phyloP scores from a whole-genome alignment of 1,140 invertebrate species.

The Procambarus clarkii region DNA sequence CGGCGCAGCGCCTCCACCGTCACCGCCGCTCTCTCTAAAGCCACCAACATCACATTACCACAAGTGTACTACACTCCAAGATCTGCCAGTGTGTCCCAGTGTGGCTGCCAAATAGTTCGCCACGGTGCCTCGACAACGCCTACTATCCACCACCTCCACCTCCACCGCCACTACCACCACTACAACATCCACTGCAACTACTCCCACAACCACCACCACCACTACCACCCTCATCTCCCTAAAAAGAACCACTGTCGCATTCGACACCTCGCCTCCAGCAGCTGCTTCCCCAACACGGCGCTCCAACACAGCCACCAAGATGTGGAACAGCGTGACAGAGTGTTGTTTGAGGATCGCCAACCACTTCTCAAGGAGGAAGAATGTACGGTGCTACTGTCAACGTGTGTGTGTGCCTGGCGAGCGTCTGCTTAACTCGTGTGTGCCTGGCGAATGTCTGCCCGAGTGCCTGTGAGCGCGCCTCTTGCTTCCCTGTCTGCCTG shows the following conservation, averaged over 20 bases:
- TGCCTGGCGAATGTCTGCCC: neutral
- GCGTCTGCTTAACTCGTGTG: too few species aligned
- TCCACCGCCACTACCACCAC: slow-evolving; percentile 40
- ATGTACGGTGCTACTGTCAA: slow-evolving; percentile 28
- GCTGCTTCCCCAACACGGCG: slow-evolving; percentile 11
- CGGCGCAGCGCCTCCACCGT: slow-evolving; percentile 40
- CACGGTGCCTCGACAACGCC: slow-evolving; percentile 67
- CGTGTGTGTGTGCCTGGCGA: too few species aligned
- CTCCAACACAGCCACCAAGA: slow-evolving; percentile 59
- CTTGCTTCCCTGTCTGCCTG: neutral
- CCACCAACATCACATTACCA: slow-evolving; percentile 23
- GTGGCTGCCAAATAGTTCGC: slow-evolving; percentile 67
- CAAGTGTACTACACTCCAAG: slow-evolving; percentile 38
- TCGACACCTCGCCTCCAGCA: neutral
- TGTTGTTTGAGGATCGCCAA: slow-evolving; percentile 57
- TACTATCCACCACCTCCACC: slow-evolving; percentile 59
- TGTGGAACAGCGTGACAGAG: slow-evolving; percentile 60
- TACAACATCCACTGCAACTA: neutral
- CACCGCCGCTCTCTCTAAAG: slow-evolving; percentile 18
- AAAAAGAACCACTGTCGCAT: slow-evolving; percentile 15
- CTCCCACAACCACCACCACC: slow-evolving; percentile 6
- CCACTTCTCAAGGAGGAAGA: slow-evolving; percentile 59
- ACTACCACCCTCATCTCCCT: slow-evolving; percentile 13
- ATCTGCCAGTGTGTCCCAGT: slow-evolving; percentile 59
- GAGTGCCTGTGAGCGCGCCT: neutral